phyloP scores from a whole-genome alignment of 1,140 invertebrate genomes.

The Tyrophagus putrescentiae region DNA sequence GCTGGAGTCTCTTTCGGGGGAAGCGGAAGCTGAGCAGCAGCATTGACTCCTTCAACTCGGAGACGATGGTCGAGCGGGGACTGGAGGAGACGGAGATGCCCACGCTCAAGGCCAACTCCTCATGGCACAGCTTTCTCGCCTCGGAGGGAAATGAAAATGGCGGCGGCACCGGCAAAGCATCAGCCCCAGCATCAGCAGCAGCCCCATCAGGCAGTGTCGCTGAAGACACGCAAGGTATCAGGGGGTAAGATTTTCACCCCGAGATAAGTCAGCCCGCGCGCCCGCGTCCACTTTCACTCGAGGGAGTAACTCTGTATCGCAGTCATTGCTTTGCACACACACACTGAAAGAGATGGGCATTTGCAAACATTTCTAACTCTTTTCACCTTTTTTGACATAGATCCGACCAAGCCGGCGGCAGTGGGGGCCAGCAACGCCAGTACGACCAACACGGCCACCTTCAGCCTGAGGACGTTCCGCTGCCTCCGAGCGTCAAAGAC shows the following conservation, averaged over 20 bases:
- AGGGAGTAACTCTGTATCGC: too few species aligned
- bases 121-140: neutral
- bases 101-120: neutral
- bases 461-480: too few species aligned
- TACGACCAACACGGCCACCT: neutral
- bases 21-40: conserved; percentile 20
- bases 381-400: neutral
- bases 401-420: neutral
- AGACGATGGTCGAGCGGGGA: conserved; percentile 17
- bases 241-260: conserved; percentile 21
- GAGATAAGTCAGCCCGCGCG: too few species aligned
- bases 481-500: too few species aligned
- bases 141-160: neutral
- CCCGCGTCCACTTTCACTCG: too few species aligned
- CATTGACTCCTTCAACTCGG: conserved; percentile 13
- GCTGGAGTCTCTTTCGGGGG: conserved; percentile 21
- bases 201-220: neutral
- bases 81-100: conserved; percentile 11
- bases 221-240: conserved; percentile 17
- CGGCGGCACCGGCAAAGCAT: neutral
- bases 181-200: neutral
- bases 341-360: too few species aligned
- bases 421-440: neutral
- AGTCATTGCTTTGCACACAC: too few species aligned
- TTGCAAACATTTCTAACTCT: neutral